Evolutionary conservation across 2,797 vertebrate species (phyloP).

Genomic region (Mionectes olivaceus): DNA sequence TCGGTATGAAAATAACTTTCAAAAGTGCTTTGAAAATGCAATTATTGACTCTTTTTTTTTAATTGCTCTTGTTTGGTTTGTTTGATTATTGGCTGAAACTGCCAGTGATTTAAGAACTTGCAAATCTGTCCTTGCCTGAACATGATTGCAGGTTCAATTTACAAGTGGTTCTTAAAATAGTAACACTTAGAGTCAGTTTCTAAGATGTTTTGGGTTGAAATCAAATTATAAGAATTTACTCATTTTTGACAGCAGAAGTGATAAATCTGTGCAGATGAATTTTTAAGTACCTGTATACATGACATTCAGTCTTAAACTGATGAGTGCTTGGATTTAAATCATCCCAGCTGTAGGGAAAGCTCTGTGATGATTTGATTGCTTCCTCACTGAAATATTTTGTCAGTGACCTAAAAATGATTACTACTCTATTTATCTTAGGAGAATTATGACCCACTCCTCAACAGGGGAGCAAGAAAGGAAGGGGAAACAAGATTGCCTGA

Average conservation of each 20-base stretch:
- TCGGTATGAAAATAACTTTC: conserved; percentile 27
- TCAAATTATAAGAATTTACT: conserved; percentile 69
- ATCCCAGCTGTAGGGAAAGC: conserved; percentile 14
- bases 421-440: not conserved
- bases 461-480: not conserved
- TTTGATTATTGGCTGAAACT: conserved; percentile 60
- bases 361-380: conserved; percentile 50
- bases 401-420: conserved; percentile 41
- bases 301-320: conserved; percentile 25
- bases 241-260: conserved; percentile 71
- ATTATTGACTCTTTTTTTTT: not conserved
- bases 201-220: conserved; percentile 66
- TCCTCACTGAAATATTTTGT: conserved; percentile 26
- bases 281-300: conserved; percentile 64
- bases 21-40: conserved; percentile 47
- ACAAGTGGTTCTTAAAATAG: conserved; percentile 65
- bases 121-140: conserved; percentile 35
- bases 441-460: not conserved
- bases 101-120: conserved; percentile 35
- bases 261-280: conserved; percentile 60
- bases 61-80: not conserved
- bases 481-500: not conserved
- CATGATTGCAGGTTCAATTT: conserved; percentile 51
- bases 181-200: conserved; percentile 23
- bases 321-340: conserved; percentile 51